Conservation (phyloP, 2,113 vertebrate genomes). For the Condylura cristata region DNA sequence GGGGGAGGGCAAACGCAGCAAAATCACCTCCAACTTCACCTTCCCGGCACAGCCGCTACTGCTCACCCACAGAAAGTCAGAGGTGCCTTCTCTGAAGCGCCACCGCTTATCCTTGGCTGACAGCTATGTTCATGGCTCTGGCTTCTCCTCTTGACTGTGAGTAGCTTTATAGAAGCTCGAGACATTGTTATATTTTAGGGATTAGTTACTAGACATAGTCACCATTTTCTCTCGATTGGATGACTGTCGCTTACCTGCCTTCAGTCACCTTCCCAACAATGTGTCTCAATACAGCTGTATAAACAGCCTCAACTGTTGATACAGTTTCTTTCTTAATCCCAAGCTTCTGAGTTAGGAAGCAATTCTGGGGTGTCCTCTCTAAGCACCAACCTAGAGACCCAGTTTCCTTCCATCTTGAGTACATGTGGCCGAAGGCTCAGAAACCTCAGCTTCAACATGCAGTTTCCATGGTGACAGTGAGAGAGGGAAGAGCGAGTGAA, state of each 20-base stretch:
- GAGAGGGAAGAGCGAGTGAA: neutral
- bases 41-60: neutral
- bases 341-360: neutral
- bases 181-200: neutral
- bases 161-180: neutral
- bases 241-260: neutral
- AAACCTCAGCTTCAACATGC: neutral
- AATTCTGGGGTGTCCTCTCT: neutral
- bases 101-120: no score
- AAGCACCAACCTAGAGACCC: neutral
- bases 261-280: neutral
- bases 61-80: neutral
- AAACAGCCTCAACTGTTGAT: neutral
- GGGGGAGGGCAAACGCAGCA: neutral
- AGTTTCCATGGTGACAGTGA: neutral
- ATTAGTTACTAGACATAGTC: neutral
- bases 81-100: neutral
- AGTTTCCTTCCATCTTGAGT: neutral
- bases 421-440: no score
- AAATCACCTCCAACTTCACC: neutral
- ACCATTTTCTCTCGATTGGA: neutral
- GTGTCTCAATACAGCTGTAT: neutral
- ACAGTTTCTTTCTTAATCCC: neutral
- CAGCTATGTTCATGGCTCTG: neutral
- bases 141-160: neutral